These are phyloP conservation scores for Heliothis subflexa DNA, from an alignment of 1,140 invertebrate species.

Conservation along the genomic window DNA sequence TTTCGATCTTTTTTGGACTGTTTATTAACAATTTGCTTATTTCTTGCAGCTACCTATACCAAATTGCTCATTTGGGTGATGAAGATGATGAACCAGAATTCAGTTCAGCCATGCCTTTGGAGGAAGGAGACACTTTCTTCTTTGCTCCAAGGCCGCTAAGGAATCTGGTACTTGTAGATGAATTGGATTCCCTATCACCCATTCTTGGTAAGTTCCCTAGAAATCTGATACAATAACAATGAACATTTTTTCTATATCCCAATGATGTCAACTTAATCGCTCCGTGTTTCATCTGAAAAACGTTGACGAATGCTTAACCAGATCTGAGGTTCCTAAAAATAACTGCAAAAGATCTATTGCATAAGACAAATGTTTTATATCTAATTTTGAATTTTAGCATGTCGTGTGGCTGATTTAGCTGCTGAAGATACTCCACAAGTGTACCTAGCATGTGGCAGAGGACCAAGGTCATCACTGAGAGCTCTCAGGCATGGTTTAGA, in stretches of 20 bases:
- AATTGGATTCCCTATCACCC: constrained; percentile 98
- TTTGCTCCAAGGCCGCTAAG: constrained; percentile 97
- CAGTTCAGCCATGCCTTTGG: constrained; percentile 98
- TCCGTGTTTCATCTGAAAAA: constrained; percentile 51
- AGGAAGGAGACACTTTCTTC: constrained; percentile 99
- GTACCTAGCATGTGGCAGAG: constrained; percentile 98
- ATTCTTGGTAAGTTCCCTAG: constrained; percentile 92
- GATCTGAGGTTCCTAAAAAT: constrained; percentile 31
- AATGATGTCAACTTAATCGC: constrained; percentile 42
- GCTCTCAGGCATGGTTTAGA: constrained; percentile 98
- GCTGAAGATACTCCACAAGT: constrained; percentile 99
- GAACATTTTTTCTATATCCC: not conserved
- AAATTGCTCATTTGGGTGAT: constrained; percentile 99
- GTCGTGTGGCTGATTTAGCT: constrained; percentile 92
- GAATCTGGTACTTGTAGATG: constrained; percentile 99
- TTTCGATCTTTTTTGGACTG: not conserved
- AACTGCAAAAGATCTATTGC: not conserved
- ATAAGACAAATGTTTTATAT: constrained; percentile 17
- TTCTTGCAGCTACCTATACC: constrained; percentile 95
- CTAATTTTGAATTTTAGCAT: constrained; percentile 67
- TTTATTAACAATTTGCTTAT: constrained; percentile 1
- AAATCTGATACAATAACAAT: not conserved
- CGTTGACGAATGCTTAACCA: constrained; percentile 50
- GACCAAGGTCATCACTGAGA: constrained; percentile 96
- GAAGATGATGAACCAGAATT: constrained; percentile 99